Evolutionary conservation across 2,797 vertebrate species (phyloP).

Genomic region (Percopsis omiscomaycus): DNA sequence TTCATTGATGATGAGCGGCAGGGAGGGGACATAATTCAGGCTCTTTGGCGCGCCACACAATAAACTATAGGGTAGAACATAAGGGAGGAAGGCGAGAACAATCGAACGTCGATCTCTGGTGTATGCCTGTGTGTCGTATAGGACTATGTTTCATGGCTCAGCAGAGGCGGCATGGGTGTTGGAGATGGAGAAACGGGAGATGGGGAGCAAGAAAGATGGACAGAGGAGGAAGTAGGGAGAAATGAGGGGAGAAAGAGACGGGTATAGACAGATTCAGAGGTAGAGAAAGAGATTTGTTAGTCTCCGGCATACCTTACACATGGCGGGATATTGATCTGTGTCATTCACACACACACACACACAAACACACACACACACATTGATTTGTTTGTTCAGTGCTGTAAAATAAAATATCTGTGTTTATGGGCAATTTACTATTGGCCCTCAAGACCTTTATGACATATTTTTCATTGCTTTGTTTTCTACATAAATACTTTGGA

Average conservation of each 20-base stretch:
- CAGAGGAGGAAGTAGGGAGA: not conserved
- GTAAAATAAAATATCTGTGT: not conserved
- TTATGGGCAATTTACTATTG: not conserved
- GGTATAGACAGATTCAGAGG: not conserved
- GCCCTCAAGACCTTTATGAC: not conserved
- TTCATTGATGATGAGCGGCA: slow-evolving; percentile 39
- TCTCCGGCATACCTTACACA: slow-evolving; percentile 11
- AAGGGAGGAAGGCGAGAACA: not conserved
- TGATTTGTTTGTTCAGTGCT: not conserved
- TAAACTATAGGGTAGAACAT: not conserved
- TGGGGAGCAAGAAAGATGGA: not conserved
- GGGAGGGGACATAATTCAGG: slow-evolving; percentile 27
- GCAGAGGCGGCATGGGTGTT: too few species aligned
- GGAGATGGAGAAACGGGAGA: too few species aligned
- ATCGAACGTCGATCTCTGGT: not conserved
- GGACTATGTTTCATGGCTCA: not conserved
- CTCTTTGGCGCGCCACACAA: not conserved
- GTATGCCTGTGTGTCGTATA: not conserved
- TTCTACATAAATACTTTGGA: too few species aligned
- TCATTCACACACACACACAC: not conserved
- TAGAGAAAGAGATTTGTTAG: not conserved
- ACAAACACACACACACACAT: not conserved
- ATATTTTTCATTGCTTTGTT: too few species aligned
- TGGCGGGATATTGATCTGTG: slow-evolving; percentile 1
- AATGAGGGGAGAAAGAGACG: not conserved